These are phyloP conservation scores for Drosophila insularis DNA, from an alignment of 1,140 invertebrate genomes.

Conservation along the genomic window DNA sequence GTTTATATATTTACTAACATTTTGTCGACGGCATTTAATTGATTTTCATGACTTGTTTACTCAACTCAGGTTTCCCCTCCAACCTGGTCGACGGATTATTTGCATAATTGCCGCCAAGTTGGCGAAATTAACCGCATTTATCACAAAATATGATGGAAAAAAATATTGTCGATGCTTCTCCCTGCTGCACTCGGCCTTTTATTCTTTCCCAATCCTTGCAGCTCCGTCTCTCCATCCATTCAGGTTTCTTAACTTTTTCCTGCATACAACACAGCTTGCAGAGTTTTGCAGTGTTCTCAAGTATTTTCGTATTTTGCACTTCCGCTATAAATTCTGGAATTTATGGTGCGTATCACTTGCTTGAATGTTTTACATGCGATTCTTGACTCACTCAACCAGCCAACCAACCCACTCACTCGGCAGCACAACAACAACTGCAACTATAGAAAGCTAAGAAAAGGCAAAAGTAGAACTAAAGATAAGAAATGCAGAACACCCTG, in stretches of 20 bases:
- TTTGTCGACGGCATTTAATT: slow-evolving; percentile 52
- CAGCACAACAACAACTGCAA: slow-evolving; percentile 5
- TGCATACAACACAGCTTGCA: slow-evolving; percentile 13
- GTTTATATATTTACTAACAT: slow-evolving; percentile 29
- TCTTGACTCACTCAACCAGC: slow-evolving; percentile 25
- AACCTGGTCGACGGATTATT: slow-evolving; percentile 27
- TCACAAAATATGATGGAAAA: slow-evolving; percentile 40
- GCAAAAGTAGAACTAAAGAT: slow-evolving; percentile 2
- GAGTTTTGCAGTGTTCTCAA: slow-evolving; percentile 51
- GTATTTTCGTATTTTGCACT: slow-evolving; percentile 77
- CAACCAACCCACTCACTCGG: background rate
- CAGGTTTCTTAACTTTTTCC: slow-evolving; percentile 37
- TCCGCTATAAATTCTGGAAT: slow-evolving; percentile 74
- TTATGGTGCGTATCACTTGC: slow-evolving; percentile 75
- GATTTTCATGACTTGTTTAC: slow-evolving; percentile 51
- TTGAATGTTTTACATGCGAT: slow-evolving; percentile 70
- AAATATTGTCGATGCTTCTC: slow-evolving; percentile 4
- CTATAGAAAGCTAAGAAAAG: background rate
- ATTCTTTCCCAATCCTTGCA: no score
- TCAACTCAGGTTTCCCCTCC: background rate
- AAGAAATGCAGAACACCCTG: slow-evolving; percentile 21
- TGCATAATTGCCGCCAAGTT: slow-evolving; percentile 64
- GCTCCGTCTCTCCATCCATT: background rate
- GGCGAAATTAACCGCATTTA: slow-evolving; percentile 65
- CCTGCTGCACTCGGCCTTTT: no score